Evolutionary conservation across 2,797 vertebrate genomes (phyloP), one percentile per base, ranked within the genome.

Genomic region (Danio aesculapii): DNA sequence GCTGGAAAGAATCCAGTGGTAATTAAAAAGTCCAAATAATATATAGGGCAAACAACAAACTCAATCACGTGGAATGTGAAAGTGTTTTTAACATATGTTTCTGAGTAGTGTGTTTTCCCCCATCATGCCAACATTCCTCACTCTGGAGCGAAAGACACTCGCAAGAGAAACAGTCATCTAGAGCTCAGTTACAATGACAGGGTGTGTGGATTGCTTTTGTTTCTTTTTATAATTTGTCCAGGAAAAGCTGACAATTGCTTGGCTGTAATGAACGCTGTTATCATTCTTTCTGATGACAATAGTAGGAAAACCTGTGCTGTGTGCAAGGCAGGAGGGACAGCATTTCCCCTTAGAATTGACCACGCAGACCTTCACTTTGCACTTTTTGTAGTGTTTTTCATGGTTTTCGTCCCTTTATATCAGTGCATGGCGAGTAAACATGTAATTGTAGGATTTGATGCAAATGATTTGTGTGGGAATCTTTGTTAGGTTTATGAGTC

Each of bases 201-300:
- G 95, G 96, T 93, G 95, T 95, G 91, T 88, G 89, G 94, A 94
- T 95, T 95, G 95, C 95, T 97, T 92, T 96, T 96, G 95, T 97
- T 98, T 96, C 96, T 96, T 97, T 99, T 97, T 97, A 97, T 98
- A 99, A 97, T 97, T 93, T 97, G 95, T 96, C 95, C 97, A 96
- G 97, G 97, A 98, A 98, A 96, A 94, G 91, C 95, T 94, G 95
- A 98, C 97, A 98, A 99, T 99, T 91, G 96, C 95, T 95, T 92
- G 95, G 97, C 95, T 95, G 96, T 96, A 97, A 98, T 95, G 95
- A 97, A 96, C 95, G 95, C 93, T 92, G 94, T 95, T 96, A 98
- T 98, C 96, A 97, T 97, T 98, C 96, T 97, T 91, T 62, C 88
- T 69, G 92, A 93, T 96, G 96, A 99, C 98, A 99, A 99, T 98